Percentiles rank a stretch among this genome's conserved stretches.
These are phyloP conservation scores for Drosophila bocqueti DNA, from an alignment of 1,140 invertebrate species.

Conservation along the genomic window DNA sequence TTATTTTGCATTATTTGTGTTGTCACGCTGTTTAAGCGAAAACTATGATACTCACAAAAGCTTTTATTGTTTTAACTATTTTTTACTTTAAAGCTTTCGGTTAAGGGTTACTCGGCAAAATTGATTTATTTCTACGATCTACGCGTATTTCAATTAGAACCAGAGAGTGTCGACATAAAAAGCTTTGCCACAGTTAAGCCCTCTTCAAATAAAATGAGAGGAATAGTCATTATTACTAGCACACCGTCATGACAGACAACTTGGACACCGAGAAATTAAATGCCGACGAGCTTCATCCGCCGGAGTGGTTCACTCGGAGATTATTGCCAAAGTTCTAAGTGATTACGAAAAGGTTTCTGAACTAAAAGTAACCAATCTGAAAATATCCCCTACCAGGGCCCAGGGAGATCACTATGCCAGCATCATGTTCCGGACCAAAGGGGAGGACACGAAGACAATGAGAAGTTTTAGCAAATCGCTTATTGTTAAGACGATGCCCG, in stretches of 20 bases:
- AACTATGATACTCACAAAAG: not conserved
- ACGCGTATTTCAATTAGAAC: too few species aligned
- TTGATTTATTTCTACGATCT: too few species aligned
- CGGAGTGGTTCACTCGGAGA: slow-evolving; percentile 52
- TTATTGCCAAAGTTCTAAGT: not conserved
- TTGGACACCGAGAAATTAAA: slow-evolving; percentile 33
- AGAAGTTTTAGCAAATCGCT: too few species aligned
- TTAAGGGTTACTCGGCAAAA: too few species aligned
- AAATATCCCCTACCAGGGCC: too few species aligned
- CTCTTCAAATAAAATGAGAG: too few species aligned
- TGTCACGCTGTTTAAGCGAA: not conserved
- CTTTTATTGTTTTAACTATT: not conserved
- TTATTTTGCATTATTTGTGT: not conserved
- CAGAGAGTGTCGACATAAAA: not conserved
- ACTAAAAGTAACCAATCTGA: slow-evolving; percentile 16
- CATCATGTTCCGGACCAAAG: too few species aligned
- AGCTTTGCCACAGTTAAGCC: not conserved
- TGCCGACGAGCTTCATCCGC: slow-evolving; percentile 60
- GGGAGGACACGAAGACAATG: too few species aligned
- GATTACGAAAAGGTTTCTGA: too few species aligned
- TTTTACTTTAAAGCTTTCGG: not conserved
- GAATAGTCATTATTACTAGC: not conserved
- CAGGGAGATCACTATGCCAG: too few species aligned
- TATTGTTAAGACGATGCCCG: too few species aligned
- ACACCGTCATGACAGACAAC: not conserved